Base-by-base conservation (phyloP, 1,140 invertebrate species). In the Cydia amplana region DNA sequence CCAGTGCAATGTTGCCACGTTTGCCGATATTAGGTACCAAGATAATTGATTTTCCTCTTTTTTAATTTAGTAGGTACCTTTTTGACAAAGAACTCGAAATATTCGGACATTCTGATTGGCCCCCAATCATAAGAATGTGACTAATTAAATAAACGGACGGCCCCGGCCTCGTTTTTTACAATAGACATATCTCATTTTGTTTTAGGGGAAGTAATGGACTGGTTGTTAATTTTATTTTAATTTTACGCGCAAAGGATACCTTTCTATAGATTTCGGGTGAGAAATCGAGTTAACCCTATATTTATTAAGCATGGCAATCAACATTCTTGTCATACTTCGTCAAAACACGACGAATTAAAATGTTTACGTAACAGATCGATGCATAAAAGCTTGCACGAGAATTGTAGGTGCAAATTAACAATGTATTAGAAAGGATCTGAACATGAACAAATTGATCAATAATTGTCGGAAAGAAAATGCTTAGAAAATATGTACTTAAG, bases 61-160 rank as follows among this genome's bases (percentile, higher is more conserved):
- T 80, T 67, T 77, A 80, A 78, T 80, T 78, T 75, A 12, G 9
- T n/a, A n/a, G n/a, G n/a, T 49, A 25, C 72, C 65, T 43, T 40
- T 70, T 70, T 70, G 10, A 65, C 76, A 85, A 88, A 87, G 82
- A 86, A 85, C 83, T 88, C 81, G 80, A 90, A 88, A 84, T 83
- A 90, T 90, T 88, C 87, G 87, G 87, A 89, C 90, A 64, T 64
- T 77, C 63, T 72, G 64, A 76, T 79, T 70, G 77, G 74, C 78
- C 86, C 85, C 88, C 83, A 90, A 82, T 87, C 84, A 80, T 91
- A 91, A 91, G 89, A 92, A 92, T 92, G 80, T 90, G 82, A 92
- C 90, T 91, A 92, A 91, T 91, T 92, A 90, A 92, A 91, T 89
- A 89, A 91, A 90, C 88, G 87, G 83, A 89, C 84, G 86, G 84